phyloP scores from a whole-genome alignment of 2,888 invertebrate genomes.

The Scaptomyza polygonia region DNA sequence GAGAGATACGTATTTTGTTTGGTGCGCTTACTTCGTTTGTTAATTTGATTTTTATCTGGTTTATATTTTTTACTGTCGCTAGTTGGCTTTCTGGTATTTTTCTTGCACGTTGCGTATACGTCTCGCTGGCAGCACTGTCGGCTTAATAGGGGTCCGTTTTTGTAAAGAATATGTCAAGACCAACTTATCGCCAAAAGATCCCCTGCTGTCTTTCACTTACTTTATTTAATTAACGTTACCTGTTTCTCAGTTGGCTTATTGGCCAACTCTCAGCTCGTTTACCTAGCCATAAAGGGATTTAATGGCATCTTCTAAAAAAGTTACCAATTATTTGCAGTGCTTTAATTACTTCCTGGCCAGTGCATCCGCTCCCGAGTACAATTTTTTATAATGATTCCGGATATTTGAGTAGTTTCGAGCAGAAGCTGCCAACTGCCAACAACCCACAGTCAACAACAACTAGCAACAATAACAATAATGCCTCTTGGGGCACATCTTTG shows the following conservation, averaged over 20 bases:
- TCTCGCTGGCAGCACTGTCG: conserved; percentile 39
- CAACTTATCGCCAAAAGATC: conserved; percentile 15
- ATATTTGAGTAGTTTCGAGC: conserved; percentile 76
- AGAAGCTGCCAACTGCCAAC: conserved; percentile 61
- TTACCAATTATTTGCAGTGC: conserved; percentile 70
- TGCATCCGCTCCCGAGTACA: conserved; percentile 54
- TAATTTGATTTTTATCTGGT: conserved; percentile 77
- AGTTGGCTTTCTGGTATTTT: conserved; percentile 36
- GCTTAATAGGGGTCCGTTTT: conserved; percentile 58
- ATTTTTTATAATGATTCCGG: conserved; percentile 78
- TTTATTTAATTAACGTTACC: conserved; percentile 36
- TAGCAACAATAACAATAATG: conserved; percentile 62
- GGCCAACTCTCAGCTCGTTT: conserved; percentile 20
- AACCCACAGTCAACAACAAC: conserved; percentile 26
- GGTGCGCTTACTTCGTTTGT: conserved; percentile 58
- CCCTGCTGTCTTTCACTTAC: conserved; percentile 26
- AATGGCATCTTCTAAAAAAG: conserved; percentile 42
- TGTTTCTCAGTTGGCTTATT: conserved; percentile 18
- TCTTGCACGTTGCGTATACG: conserved; percentile 56
- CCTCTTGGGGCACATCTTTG: conserved; percentile 48
- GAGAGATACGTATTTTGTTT: conserved; percentile 35
- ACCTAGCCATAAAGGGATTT: conserved; percentile 38
- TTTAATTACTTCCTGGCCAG: conserved; percentile 74
- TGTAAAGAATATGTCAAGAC: conserved; percentile 25
- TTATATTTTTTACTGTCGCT: conserved; percentile 61